Evolutionary conservation across 2,797 vertebrate species (phyloP).

Genomic region (Lagorchestes hirsutus): DNA sequence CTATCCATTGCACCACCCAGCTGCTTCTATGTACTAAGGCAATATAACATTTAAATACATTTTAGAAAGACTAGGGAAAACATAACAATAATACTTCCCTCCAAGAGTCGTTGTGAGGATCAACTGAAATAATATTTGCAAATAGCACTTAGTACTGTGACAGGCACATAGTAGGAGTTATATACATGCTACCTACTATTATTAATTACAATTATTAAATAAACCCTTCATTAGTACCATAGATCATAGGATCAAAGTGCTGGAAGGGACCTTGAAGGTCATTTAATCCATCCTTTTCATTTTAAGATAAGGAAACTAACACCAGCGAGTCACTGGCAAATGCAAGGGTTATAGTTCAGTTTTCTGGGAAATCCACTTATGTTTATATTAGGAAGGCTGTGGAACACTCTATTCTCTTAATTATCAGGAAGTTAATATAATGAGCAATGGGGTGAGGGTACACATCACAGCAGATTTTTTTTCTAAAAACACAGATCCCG

Average conservation of each 20-base stretch:
- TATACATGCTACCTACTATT: neutral
- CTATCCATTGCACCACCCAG: neutral
- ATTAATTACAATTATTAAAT: neutral
- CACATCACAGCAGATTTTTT: neutral
- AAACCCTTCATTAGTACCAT: neutral
- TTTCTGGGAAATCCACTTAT: neutral
- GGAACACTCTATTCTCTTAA: constrained; percentile 1
- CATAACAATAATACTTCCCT: neutral
- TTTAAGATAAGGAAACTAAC: neutral
- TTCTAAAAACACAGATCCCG: neutral
- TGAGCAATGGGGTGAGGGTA: neutral
- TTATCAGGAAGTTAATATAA: neutral
- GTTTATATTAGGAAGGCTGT: neutral
- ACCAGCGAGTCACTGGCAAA: neutral
- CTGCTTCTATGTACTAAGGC: neutral
- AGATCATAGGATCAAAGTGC: neutral
- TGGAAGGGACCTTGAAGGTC: neutral
- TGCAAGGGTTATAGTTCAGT: neutral
- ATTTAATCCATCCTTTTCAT: neutral
- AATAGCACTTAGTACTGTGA: neutral
- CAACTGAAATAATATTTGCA: neutral
- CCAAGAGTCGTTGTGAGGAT: no score
- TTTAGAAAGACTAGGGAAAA: neutral
- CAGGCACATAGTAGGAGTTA: neutral
- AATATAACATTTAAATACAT: neutral